Base-by-base conservation (phyloP, 2,888 invertebrate genomes). In the Ligdia adustata region DNA sequence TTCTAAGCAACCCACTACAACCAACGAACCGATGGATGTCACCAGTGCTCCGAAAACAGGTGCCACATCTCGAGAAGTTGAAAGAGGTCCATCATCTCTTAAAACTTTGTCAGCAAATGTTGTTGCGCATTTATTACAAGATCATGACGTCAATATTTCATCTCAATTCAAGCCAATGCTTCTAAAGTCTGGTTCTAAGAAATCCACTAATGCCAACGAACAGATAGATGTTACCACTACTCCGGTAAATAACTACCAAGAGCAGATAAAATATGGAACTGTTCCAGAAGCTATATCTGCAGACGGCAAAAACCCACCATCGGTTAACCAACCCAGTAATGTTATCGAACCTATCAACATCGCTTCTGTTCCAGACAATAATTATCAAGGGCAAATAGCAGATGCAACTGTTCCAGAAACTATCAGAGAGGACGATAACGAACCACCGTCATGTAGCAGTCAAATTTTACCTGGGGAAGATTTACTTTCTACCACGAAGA, bases 121-220 rank as follows among this genome's bases (percentile, higher is more conserved):
- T 33, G 33, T 42, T 43, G 18, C 28, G 34, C 15, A 34, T 43
- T 43, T 44, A 26, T 32, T 44, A 44, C 35, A 44, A 29, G 39
- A n/a, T n/a, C n/a, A n/a, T n/a, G n/a, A n/a, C n/a, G n/a, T n/a
- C n/a, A n/a, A n/a, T n/a, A n/a, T n/a, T 18, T 27, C 18, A 24
- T 24, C 6, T 24, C 24, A n/a, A n/a, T 24, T 7, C 29, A 13
- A 26, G 24, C 24, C 33, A 34, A 26, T 34, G 26, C 28, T 26
- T 27, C 27, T 26, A 18, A 16, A 42, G 22, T 11, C 27, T 42
- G 26, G 13, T 33, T 24, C 34, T 34, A 34, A 34, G 22, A 24
- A 24, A 24, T 24, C 24, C 24, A 24, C 24, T 24, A 34, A 20
- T 22, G 9, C 11, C 34, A 28, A 34, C 18, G 22, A 27, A 33